Evolutionary conservation across 2,113 vertebrate species (phyloP).

Genomic region (Bubo bubo): DNA sequence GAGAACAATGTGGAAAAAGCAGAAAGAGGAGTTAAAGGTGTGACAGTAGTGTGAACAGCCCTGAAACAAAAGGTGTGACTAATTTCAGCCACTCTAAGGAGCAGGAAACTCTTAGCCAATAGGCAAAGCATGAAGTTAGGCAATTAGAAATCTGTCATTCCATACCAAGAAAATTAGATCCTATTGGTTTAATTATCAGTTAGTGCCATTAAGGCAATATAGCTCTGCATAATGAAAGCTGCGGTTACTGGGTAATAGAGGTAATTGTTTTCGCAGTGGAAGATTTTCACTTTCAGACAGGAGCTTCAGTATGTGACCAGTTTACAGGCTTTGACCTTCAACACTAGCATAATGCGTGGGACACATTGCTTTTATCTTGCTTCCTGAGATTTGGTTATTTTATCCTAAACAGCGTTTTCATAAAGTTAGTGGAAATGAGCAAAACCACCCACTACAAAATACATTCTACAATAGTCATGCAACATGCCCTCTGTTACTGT

Average conservation of each 20-base stretch:
- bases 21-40: neutral
- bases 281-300: conserved; percentile 19
- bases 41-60: neutral
- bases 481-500: neutral
- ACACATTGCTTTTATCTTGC: neutral
- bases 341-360: neutral
- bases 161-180: conserved; percentile 54
- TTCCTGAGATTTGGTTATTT: neutral
- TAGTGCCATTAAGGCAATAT: conserved; percentile 44
- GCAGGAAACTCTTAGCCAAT: neutral
- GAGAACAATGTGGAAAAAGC: neutral
- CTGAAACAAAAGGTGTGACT: neutral
- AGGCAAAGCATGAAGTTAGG: conserved; percentile 9
- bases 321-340: conserved; percentile 48
- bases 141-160: conserved; percentile 58
- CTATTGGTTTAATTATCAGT: conserved; percentile 55
- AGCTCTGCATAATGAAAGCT: conserved; percentile 37
- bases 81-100: neutral
- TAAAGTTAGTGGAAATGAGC: neutral
- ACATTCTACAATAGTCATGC: neutral
- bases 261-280: conserved; percentile 49
- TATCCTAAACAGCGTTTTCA: neutral
- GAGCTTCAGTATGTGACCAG: neutral
- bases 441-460: neutral
- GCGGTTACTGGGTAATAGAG: neutral